A percentile compares a stretch with the other conserved stretches of the same genome.
These are phyloP conservation scores for Drepanosiphum platanoidis DNA, from an alignment of 2,888 invertebrate species.

Conservation along the genomic window DNA sequence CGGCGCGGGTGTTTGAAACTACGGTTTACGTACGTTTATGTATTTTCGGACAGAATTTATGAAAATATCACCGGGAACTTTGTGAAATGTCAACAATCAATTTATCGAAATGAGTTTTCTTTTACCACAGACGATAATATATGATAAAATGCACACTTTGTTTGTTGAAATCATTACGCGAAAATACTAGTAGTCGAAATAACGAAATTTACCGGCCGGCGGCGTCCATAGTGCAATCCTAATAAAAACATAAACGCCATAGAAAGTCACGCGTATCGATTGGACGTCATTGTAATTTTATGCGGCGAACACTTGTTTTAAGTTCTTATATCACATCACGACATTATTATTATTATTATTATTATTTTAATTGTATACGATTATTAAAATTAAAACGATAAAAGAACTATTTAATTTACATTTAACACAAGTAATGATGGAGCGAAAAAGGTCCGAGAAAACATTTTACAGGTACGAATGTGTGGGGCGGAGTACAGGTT, in stretches of 20 bases:
- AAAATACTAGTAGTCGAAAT: conserved; percentile 3
- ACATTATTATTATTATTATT: neutral
- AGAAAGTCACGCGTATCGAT: conserved; percentile 31
- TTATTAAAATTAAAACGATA: neutral
- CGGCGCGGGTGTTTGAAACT: too few species aligned
- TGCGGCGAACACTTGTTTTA: neutral
- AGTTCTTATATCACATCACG: neutral
- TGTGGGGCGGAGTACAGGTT: neutral
- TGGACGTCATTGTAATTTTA: neutral
- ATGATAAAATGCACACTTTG: neutral
- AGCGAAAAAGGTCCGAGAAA: neutral
- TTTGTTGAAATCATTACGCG: conserved; percentile 34
- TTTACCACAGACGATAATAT: neutral
- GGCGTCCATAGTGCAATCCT: neutral
- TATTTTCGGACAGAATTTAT: too few species aligned
- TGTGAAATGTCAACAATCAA: too few species aligned
- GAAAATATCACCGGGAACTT: too few species aligned
- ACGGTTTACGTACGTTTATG: too few species aligned
- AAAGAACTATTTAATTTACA: conserved; percentile 17
- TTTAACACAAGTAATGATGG: conserved; percentile 26
- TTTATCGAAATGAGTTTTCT: too few species aligned
- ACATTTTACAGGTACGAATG: neutral
- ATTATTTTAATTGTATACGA: neutral
- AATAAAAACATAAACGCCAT: conserved; percentile 26
- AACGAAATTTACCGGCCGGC: neutral